phyloP scores from a whole-genome alignment of 1,140 invertebrate genomes.

The Bactericera cockerelli region DNA sequence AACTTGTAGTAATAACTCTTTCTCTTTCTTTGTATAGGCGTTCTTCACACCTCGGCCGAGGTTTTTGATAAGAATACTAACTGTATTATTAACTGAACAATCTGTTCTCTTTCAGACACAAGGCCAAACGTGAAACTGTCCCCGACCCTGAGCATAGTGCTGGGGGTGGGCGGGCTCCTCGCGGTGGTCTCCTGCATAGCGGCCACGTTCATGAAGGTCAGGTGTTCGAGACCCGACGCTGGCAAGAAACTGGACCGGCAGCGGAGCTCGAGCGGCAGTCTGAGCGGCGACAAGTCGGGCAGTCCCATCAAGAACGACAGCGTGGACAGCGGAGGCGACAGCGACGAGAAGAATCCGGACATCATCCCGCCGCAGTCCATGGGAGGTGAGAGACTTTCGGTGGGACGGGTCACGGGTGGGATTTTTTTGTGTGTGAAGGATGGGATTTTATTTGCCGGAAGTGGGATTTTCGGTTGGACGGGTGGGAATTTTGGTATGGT shows the following conservation, averaged over 20 bases:
- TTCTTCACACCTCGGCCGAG: too few species aligned
- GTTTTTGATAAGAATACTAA: too few species aligned
- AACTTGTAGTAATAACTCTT: too few species aligned
- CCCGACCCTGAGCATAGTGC: conserved; percentile 49
- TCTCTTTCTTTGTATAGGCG: too few species aligned
- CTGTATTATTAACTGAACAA: too few species aligned
- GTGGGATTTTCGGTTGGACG: too few species aligned
- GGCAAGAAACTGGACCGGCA: conserved; percentile 25
- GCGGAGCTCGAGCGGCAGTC: conserved; percentile 13
- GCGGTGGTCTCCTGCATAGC: conserved; percentile 47
- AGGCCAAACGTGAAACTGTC: conserved; percentile 42
- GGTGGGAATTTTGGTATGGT: too few species aligned
- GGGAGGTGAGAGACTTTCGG: too few species aligned
- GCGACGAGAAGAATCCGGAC: conserved; percentile 71
- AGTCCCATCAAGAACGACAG: conserved; percentile 15
- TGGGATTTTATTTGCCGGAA: too few species aligned
- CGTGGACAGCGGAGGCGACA: conserved; percentile 44
- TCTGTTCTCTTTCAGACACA: conserved; percentile 33
- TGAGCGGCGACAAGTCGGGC: conserved; percentile 14
- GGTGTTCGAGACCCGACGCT: conserved; percentile 29
- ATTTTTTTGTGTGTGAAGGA: too few species aligned
- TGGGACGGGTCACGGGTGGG: too few species aligned
- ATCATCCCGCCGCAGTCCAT: conserved; percentile 51
- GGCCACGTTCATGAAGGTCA: conserved; percentile 44
- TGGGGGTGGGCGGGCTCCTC: conserved; percentile 47